Conservation (phyloP, 2,113 vertebrate species). For the Tauraco erythrolophus region DNA sequence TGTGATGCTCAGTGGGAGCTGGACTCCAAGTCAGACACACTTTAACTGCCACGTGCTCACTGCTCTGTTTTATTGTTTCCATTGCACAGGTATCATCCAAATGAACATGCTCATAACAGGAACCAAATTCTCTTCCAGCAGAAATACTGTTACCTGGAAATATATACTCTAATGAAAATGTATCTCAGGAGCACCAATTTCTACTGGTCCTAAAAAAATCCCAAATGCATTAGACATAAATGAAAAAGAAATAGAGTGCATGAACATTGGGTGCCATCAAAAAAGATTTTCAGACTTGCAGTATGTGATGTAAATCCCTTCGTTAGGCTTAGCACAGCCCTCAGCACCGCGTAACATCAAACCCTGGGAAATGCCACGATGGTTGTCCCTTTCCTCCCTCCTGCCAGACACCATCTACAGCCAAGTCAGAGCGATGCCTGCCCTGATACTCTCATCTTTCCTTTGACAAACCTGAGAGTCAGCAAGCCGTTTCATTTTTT, state of each 20-base stretch:
- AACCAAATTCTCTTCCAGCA: background rate
- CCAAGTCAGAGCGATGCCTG: background rate
- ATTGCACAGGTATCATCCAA: background rate
- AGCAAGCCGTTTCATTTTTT: background rate
- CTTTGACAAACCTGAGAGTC: background rate
- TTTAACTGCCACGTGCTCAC: background rate
- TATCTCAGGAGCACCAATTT: background rate
- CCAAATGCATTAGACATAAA: background rate
- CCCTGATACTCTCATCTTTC: background rate
- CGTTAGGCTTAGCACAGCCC: background rate
- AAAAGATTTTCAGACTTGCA: background rate
- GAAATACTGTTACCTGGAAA: conserved; percentile 18
- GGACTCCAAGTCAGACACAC: background rate
- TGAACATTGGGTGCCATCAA: background rate
- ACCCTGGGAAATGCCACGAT: background rate
- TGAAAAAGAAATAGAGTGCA: background rate
- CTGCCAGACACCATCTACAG: background rate
- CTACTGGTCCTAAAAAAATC: conserved; percentile 11
- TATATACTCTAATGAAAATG: conserved; percentile 20
- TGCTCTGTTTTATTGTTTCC: background rate
- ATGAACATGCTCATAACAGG: background rate
- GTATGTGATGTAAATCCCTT: background rate
- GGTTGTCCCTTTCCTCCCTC: background rate
- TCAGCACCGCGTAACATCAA: background rate
- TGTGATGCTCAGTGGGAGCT: background rate